Base-by-base conservation (phyloP, 2,888 invertebrate genomes). In the Xiphydria camelus region DNA sequence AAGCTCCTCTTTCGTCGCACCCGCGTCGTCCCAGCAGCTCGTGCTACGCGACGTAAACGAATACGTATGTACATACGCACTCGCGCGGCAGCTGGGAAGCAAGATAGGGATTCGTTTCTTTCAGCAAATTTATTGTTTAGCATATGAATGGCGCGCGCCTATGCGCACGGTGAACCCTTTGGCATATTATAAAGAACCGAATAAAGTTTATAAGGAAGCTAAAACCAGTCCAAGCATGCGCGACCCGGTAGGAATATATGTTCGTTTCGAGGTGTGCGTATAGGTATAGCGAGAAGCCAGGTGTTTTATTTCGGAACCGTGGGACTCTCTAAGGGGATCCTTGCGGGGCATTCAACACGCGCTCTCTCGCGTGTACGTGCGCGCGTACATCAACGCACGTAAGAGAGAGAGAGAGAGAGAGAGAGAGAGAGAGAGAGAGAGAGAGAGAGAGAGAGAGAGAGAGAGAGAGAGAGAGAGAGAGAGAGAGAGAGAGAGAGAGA, bases 101-200 rank as follows among this genome's bases (percentile, higher is more conserved):
- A 44, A 61, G 66, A 70, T 70, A 68, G 64, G 64, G 62, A 68
- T 68, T 70, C 61, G 59, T 65, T 66, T 64, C 65, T 66, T 67
- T 62, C 64, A 64, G 53, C 62, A 61, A 64, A 65, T 70, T 66
- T 69, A 70, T 73, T 70, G 67, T 71, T 73, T 73, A 68, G 68
- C 71, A 70, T 71, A 69, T 70, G 71, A 71, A 72, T 69, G 41
- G 50, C 29, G 32, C 29, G 53, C 42, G 52, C 37, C 51, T 47
- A 43, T 50, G 57, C 58, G 54, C 48, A 56, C 47, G 55, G 55
- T 59, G 55, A 62, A 63, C 67, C 70, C 65, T 68, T 66, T 66
- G 66, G 61, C 61, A 58, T 63, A 65, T 68, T 67, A 67, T 62
- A 64, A 67, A 71, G 68, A 68, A 70, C 67, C 66, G 71, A 70